phyloP scores from a whole-genome alignment of 1,140 invertebrate genomes.

The Drosophila obscura region DNA sequence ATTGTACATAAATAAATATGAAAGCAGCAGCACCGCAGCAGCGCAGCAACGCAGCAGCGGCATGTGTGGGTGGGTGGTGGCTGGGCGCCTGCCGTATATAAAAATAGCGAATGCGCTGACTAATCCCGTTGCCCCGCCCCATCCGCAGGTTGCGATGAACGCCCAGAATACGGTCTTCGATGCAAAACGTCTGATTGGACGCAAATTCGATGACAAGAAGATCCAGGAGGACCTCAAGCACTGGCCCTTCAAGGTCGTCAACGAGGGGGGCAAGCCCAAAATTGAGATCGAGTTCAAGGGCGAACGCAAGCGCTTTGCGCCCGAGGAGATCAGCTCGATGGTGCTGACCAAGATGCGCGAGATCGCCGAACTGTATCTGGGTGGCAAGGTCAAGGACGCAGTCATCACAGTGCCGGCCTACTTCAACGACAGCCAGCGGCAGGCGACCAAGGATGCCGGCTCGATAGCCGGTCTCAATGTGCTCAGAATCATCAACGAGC shows the following conservation, averaged over 20 bases:
- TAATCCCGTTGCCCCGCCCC: slow-evolving; percentile 6
- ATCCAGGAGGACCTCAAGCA: slow-evolving; percentile 91
- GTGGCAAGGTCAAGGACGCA: slow-evolving; percentile 86
- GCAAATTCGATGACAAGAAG: slow-evolving; percentile 89
- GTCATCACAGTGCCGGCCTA: slow-evolving; percentile 90
- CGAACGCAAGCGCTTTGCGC: slow-evolving; percentile 90
- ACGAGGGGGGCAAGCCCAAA: slow-evolving; percentile 90
- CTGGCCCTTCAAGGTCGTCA: slow-evolving; percentile 91
- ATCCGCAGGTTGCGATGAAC: slow-evolving; percentile 89
- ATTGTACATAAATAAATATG: slow-evolving; percentile 4
- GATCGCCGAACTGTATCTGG: slow-evolving; percentile 86
- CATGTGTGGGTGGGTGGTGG: slow-evolving; percentile 12
- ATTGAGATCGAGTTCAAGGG: slow-evolving; percentile 91
- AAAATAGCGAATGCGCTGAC: slow-evolving; percentile 24
- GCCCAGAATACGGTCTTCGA: slow-evolving; percentile 93
- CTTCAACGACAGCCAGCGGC: slow-evolving; percentile 88
- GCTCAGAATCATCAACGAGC: slow-evolving; percentile 92
- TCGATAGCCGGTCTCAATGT: slow-evolving; percentile 91
- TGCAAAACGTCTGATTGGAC: slow-evolving; percentile 91
- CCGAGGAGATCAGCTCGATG: slow-evolving; percentile 95
- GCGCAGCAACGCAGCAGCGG: too few species aligned
- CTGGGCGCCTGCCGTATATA: slow-evolving; percentile 11
- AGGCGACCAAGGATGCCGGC: slow-evolving; percentile 91
- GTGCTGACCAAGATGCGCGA: slow-evolving; percentile 92
- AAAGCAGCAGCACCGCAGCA: background rate